These are phyloP conservation scores for Platyscapa corneri DNA, from an alignment of 1,140 invertebrate species.

Conservation along the genomic window DNA sequence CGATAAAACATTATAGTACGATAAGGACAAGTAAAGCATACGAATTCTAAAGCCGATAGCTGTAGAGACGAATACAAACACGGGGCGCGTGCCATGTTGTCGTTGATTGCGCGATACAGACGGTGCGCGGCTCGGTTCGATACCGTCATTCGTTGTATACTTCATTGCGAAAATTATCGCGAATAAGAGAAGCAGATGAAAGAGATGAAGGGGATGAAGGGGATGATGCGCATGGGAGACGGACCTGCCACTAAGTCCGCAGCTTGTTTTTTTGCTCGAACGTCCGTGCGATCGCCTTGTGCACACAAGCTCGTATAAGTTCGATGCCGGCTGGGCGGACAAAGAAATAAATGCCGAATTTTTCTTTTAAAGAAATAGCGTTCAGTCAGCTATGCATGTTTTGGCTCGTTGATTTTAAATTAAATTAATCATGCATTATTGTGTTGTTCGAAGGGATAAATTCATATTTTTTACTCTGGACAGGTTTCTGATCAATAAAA, in stretches of 20 bases:
- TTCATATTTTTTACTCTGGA: neutral
- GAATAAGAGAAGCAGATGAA: neutral
- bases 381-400: too few relatives aligned
- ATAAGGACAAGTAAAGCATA: constrained; percentile 72
- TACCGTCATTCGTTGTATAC: constrained; percentile 65
- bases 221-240: too few relatives aligned
- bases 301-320: too few relatives aligned
- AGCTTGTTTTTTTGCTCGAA: too few relatives aligned
- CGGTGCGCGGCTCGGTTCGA: constrained; percentile 51
- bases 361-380: too few relatives aligned
- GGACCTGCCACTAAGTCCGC: neutral
- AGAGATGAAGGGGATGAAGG: neutral
- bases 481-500: neutral
- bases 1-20: constrained; percentile 56
- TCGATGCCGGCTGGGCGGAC: too few relatives aligned
- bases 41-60: constrained; percentile 73
- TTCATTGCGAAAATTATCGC: constrained; percentile 56
- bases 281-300: too few relatives aligned
- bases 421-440: neutral
- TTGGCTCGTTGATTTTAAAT: neutral
- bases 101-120: constrained; percentile 34
- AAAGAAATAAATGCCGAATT: too few relatives aligned
- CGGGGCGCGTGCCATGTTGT: constrained; percentile 57
- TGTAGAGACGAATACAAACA: constrained; percentile 65
- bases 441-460: neutral